Evolutionary conservation across 2,888 invertebrate genomes (phyloP), one percentile per base, ranked within the genome.

Genomic region (Rhopalosiphum nymphaeae): DNA sequence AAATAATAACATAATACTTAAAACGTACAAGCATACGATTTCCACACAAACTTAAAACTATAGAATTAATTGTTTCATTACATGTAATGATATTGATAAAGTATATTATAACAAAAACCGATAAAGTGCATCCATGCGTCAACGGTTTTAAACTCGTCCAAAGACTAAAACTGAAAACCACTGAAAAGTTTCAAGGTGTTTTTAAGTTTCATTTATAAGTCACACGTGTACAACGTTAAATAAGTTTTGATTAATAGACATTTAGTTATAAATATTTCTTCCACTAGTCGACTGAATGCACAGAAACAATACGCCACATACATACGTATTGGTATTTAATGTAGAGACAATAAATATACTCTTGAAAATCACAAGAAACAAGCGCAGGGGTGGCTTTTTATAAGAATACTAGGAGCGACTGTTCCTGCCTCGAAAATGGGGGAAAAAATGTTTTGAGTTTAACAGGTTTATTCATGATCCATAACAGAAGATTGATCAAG

Each of bases 181-280:
- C 29, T n/a, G 7, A 16, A 67, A 67, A 67, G n/a, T 67, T 67
- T 67, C 16, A n/a, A 67, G n/a, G 13, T 16, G n/a, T 16, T 67
- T n/a, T 67, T 16, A 67, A n/a, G n/a, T 67, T 67, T 67, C 0
- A 13, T 16, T 67, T 67, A n/a, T 67, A 67, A 67, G n/a, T 36
- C 67, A n/a, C 67, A 67, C 67, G n/a, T 67, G n/a, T 67, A 67
- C 5, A 9, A n/a, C 16, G 67, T 16, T 7, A 67, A 67, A 67
- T 67, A n/a, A 67, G 67, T 67, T 67, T n/a, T 67, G n/a, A 67
- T 67, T 67, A 67, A n/a, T 67, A 67, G 67, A n/a, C n/a, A 67
- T 67, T 67, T 67, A 67, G 16, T 67, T n/a, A 67, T 67, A 67
- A 67, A 67, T 67, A 67, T n/a, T n/a, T n/a, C n/a, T 67, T 67